Percentiles rank a stretch among this genome's conserved stretches.
phyloP scores from a whole-genome alignment of 2,797 vertebrate genomes.

The Chloroceryle amazona region DNA sequence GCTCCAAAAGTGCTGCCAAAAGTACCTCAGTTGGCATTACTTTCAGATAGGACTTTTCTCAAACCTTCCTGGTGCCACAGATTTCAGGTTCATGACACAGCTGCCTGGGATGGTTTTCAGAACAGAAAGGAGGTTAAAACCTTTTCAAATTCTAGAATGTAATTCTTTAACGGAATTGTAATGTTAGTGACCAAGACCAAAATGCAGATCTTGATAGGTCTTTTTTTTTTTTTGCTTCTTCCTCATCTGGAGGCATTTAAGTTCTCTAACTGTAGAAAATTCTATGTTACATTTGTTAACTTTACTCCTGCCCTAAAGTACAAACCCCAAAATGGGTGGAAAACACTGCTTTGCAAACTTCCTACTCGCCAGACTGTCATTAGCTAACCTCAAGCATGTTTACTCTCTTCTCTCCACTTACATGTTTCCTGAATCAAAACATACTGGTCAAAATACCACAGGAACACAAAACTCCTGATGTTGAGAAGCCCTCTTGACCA shows the following conservation, averaged over 20 bases:
- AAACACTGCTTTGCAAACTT: neutral
- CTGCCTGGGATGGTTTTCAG: rapidly evolving
- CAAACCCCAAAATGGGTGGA: neutral
- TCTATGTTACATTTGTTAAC: neutral
- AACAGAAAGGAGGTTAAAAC: neutral
- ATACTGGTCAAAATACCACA: neutral
- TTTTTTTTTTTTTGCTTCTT: neutral
- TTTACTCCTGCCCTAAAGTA: neutral
- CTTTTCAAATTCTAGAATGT: neutral
- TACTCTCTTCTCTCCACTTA: neutral
- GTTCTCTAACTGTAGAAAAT: neutral
- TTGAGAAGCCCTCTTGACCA: neutral
- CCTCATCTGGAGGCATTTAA: neutral
- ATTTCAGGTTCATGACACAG: neutral
- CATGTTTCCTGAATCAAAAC: neutral
- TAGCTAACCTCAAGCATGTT: neutral
- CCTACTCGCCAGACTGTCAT: neutral
- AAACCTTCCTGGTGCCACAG: neutral
- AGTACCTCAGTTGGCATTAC: neutral
- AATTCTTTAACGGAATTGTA: too few species aligned
- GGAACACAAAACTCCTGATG: neutral
- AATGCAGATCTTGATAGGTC: neutral
- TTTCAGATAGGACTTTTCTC: neutral
- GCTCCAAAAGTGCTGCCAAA: neutral
- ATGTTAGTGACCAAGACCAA: neutral